Evolutionary conservation across 1,140 invertebrate genomes (phyloP).

Genomic region (Ylistrum balloti): DNA sequence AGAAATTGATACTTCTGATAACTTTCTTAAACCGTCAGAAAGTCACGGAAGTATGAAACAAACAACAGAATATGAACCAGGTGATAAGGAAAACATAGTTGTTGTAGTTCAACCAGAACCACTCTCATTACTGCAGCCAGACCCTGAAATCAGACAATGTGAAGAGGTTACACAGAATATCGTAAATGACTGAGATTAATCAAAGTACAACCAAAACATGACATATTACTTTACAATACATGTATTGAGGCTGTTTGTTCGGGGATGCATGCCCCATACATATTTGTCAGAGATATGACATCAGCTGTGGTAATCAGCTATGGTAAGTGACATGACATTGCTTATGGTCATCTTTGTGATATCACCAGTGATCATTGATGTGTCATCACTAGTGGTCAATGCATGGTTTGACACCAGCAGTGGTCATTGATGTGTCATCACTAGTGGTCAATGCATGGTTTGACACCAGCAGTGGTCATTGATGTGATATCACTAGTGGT

Average conservation of each 20-base stretch:
- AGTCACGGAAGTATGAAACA: slow-evolving; percentile 28
- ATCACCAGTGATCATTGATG: too few relatives aligned
- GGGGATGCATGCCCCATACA: not conserved
- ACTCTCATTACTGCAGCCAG: not conserved
- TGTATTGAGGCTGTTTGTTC: not conserved
- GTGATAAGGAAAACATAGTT: slow-evolving; percentile 6
- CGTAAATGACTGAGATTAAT: not conserved
- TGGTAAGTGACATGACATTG: too few relatives aligned
- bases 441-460: too few relatives aligned
- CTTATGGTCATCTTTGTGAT: too few relatives aligned
- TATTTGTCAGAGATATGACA: not conserved
- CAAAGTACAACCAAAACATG: not conserved
- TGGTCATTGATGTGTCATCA: too few relatives aligned
- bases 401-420: too few relatives aligned
- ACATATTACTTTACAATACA: not conserved
- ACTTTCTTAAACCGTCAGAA: slow-evolving; percentile 5
- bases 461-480: too few relatives aligned
- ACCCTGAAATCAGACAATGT: not conserved
- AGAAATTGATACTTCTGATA: not conserved
- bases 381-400: too few relatives aligned
- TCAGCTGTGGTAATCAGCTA: too few relatives aligned
- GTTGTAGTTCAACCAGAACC: slow-evolving; percentile 3
- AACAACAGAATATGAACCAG: not conserved
- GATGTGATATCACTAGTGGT: too few relatives aligned
- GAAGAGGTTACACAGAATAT: not conserved